Base-by-base conservation (phyloP, 1,140 invertebrate species). In the Melanaphis sacchari region DNA sequence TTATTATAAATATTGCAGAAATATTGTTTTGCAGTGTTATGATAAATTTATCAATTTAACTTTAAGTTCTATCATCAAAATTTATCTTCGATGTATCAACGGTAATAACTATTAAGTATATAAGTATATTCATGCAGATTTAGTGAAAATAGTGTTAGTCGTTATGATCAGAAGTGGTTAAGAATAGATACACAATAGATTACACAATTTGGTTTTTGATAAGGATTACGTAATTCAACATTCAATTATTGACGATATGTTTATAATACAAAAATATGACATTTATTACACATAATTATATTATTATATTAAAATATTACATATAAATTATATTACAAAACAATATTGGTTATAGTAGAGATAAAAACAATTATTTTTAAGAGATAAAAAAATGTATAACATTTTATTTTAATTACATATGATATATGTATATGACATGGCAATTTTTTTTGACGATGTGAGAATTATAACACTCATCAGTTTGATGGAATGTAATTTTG, bases 281-380 rank as follows among this genome's bases (percentile, higher is more conserved):
- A 40, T 54, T 89, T 46, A 46, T 87, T 87, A 87, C n/a, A 87
- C 43, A 84, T 84, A 36, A 38, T 49, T 49, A 49, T 49, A 49
- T 49, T 49, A 49, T 49, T 84, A 87, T 46, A 87, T 87, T 87
- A 87, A 76, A 76, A 88, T 40, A 90, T 90, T 90, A 90, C 24
- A 90, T 59, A 40, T 90, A 66, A 40, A 90, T 90, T 90, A 90
- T 90, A 90, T 43, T 90, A 90, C 54, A 90, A 90, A 90, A 59
- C 52, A 90, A 59, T 90, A 41, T 59, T 90, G 52, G 11, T 40
- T 41, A 90, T 41, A 59, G 18, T 66, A 90, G 54, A 90, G 52
- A 90, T 41, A 90, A 59, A 54, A 49, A 66, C 11, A 90, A 59
- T 59, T 66, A 66, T 90, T 90, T 90, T 59, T n/a, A 66, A 66